Evolutionary conservation across 2,888 invertebrate genomes (phyloP).

Genomic region (Euphydryas editha): DNA sequence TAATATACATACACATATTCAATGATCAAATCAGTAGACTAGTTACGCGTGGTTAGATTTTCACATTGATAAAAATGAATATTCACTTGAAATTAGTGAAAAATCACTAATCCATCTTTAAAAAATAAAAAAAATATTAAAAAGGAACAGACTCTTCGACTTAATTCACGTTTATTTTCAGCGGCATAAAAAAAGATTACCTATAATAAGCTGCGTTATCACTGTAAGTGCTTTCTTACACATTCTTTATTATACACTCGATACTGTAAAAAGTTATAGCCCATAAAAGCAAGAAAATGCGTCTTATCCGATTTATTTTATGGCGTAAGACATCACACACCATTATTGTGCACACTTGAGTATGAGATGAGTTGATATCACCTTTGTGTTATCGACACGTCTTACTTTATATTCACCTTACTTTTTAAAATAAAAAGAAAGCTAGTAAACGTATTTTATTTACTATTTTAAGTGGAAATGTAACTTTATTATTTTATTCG

Average conservation of each 20-base stretch:
- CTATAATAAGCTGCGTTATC: not conserved
- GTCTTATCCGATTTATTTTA: conserved; percentile 14
- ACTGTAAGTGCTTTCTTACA: conserved; percentile 13
- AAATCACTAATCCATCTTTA: too few relatives aligned
- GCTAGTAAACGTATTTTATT: not conserved
- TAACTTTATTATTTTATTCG: too few relatives aligned
- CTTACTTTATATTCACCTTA: not conserved
- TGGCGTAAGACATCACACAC: not conserved
- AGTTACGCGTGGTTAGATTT: too few relatives aligned
- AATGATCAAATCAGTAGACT: too few relatives aligned
- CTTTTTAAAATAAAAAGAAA: not conserved
- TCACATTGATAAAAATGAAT: too few relatives aligned
- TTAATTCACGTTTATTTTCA: too few relatives aligned
- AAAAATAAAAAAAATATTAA: too few relatives aligned
- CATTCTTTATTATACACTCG: conserved; percentile 17
- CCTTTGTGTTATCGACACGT: not conserved
- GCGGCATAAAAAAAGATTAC: not conserved
- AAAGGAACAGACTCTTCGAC: too few relatives aligned
- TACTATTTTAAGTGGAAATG: not conserved
- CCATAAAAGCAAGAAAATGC: conserved; percentile 6
- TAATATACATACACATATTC: too few relatives aligned
- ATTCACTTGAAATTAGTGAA: too few relatives aligned
- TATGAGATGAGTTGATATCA: not conserved
- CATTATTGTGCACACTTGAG: conserved; percentile 2
- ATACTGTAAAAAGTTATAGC: conserved; percentile 25